These are phyloP conservation scores for Oryzias woworae DNA, from an alignment of 2,113 vertebrate genomes.

Conservation along the genomic window DNA sequence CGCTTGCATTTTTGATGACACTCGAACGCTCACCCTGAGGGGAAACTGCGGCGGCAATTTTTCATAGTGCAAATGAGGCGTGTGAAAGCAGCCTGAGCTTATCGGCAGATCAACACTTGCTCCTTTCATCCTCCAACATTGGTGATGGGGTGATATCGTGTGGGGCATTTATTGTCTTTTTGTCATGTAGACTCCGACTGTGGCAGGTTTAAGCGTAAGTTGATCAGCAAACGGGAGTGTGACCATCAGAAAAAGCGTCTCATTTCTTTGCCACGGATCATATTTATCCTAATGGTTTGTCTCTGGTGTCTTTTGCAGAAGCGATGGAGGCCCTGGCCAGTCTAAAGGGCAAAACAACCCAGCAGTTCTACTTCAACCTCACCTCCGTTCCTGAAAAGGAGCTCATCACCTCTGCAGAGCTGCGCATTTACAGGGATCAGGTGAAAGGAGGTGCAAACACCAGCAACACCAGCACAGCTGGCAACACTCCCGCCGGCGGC, in stretches of 20 bases:
- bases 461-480: constrained; percentile 71
- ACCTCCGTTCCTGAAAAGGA: constrained; percentile 90
- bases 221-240: too few relatives aligned
- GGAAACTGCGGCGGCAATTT: constrained; percentile 18
- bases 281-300: constrained; percentile 1
- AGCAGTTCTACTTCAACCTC: constrained; percentile 97
- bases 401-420: constrained; percentile 92
- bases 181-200: too few relatives aligned
- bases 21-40: not conserved
- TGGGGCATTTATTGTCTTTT: too few relatives aligned
- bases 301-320: constrained; percentile 75
- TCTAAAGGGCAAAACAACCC: constrained; percentile 85
- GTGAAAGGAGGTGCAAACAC: constrained; percentile 77
- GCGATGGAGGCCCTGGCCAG: constrained; percentile 91
- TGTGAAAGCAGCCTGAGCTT: constrained; percentile 25
- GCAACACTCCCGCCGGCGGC: constrained; percentile 72
- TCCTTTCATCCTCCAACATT: constrained; percentile 55
- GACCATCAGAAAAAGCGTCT: too few relatives aligned
- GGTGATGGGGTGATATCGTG: not conserved
- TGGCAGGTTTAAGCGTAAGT: too few relatives aligned
- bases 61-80: constrained; percentile 26
- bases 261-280: too few relatives aligned
- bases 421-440: constrained; percentile 93
- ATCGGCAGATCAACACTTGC: constrained; percentile 33
- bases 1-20: not conserved